phyloP scores from a whole-genome alignment of 2,797 vertebrate species.

The Poliocrania exsul region DNA sequence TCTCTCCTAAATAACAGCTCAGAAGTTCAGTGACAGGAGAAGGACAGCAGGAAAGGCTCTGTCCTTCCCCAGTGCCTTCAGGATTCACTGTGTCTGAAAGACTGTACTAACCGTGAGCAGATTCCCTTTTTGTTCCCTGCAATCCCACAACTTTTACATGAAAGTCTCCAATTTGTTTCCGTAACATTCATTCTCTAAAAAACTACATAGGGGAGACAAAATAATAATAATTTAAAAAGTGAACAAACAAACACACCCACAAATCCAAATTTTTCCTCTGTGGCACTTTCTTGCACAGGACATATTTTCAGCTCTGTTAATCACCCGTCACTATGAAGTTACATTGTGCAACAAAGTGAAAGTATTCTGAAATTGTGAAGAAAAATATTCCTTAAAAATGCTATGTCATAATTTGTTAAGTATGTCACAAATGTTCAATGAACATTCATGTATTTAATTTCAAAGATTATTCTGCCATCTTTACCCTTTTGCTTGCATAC shows the following conservation, averaged over 20 bases:
- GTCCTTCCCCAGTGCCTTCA: not conserved
- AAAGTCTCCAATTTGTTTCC: not conserved
- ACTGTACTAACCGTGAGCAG: not conserved
- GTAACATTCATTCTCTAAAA: not conserved
- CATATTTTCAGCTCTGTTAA: not conserved
- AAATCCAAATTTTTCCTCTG: not conserved
- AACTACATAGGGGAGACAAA: not conserved
- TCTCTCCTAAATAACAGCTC: not conserved
- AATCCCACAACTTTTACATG: not conserved
- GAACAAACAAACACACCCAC: not conserved
- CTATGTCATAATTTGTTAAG: not conserved
- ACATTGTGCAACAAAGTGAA: not conserved
- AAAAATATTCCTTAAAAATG: not conserved
- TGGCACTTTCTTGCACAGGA: not conserved
- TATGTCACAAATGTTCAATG: not conserved
- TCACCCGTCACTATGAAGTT: not conserved
- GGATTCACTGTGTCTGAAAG: rapidly evolving
- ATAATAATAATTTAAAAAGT: not conserved
- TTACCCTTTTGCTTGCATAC: not conserved
- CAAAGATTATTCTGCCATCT: not conserved
- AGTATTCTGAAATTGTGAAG: not conserved
- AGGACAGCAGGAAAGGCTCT: not conserved
- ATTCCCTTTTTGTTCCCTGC: not conserved
- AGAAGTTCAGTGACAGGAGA: not conserved
- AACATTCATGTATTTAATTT: not conserved